Conservation (phyloP, 2,888 invertebrate genomes). For the Hemistola chrysoprasaria region DNA sequence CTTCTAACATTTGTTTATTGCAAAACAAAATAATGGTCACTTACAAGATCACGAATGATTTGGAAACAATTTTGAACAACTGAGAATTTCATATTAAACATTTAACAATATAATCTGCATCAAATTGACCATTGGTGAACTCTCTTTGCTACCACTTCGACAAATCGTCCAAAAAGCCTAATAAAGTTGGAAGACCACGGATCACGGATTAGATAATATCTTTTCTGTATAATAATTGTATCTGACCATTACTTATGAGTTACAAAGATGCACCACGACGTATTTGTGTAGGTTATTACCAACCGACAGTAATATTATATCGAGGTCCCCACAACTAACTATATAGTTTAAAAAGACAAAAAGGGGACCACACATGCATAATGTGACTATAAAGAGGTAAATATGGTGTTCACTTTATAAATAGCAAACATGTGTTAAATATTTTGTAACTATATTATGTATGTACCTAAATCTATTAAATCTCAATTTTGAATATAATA, state of each 20-base stretch:
- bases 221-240: conserved; percentile 38
- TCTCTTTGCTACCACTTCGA: conserved; percentile 17
- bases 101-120: conserved; percentile 14
- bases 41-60: conserved; percentile 35
- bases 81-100: background rate
- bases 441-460: conserved; percentile 40
- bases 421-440: conserved; percentile 42
- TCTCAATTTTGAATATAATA: conserved; percentile 69
- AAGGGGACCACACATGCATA: conserved; percentile 45
- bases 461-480: conserved; percentile 56
- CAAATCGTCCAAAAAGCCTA: conserved; percentile 45
- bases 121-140: conserved; percentile 24
- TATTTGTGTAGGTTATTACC: conserved; percentile 46
- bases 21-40: conserved; percentile 62
- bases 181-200: conserved; percentile 57
- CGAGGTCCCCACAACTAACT: conserved; percentile 35
- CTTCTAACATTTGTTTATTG: conserved; percentile 37
- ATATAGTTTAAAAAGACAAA: conserved; percentile 44
- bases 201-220: conserved; percentile 40
- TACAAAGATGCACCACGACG: conserved; percentile 55
- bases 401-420: conserved; percentile 54
- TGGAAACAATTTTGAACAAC: conserved; percentile 21
- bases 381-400: conserved; percentile 54
- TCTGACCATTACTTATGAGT: conserved; percentile 61
- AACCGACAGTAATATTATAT: conserved; percentile 35